These are phyloP conservation scores for Eupithecia dodoneata DNA, from an alignment of 2,888 invertebrate species.

Conservation along the genomic window DNA sequence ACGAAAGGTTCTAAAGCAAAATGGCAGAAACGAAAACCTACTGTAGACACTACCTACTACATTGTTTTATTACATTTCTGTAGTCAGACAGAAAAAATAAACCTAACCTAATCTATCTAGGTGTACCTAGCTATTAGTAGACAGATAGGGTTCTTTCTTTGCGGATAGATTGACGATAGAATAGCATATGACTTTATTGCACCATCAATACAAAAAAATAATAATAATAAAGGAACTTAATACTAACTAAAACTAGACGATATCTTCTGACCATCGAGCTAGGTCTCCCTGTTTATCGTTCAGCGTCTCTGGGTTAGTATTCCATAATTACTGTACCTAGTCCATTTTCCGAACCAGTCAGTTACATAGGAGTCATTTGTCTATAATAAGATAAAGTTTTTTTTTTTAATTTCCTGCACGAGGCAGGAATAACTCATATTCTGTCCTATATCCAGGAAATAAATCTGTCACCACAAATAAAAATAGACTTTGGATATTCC, in stretches of 20 bases:
- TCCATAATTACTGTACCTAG: background rate
- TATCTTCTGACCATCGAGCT: background rate
- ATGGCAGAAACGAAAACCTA: background rate
- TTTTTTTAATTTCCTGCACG: background rate
- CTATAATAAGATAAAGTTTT: too few species aligned
- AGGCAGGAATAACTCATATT: background rate
- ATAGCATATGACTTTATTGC: too few species aligned
- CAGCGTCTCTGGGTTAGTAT: background rate
- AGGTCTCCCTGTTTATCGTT: background rate
- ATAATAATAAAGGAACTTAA: too few species aligned
- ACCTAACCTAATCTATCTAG: background rate
- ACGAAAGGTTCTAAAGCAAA: background rate
- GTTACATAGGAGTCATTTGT: background rate
- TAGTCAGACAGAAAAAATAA: conserved; percentile 1
- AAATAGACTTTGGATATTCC: conserved; percentile 5
- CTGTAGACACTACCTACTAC: background rate
- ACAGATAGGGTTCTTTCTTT: background rate
- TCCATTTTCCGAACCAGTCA: background rate
- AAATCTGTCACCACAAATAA: background rate
- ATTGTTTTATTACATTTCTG: background rate
- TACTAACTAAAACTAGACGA: background rate
- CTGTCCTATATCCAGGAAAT: background rate
- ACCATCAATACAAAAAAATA: too few species aligned
- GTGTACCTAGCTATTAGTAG: background rate
- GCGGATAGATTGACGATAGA: background rate